phyloP scores from a whole-genome alignment of 1,140 invertebrate genomes.

The Grapholita molesta region DNA sequence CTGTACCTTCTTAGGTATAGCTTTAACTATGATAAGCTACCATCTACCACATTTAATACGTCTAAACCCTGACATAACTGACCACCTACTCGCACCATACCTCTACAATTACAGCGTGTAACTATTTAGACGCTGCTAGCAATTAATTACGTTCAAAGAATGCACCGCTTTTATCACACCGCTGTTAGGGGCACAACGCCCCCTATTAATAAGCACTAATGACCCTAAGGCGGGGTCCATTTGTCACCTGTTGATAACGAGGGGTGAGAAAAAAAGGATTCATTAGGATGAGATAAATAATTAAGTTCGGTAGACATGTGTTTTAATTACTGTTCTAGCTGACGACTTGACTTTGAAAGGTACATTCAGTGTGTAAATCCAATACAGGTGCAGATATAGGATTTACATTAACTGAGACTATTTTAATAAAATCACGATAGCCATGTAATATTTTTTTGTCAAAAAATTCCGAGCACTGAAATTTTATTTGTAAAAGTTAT shows the following conservation, averaged over 20 bases:
- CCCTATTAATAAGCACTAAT: constrained; percentile 56
- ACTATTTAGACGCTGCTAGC: neutral
- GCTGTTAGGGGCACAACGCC: constrained; percentile 39
- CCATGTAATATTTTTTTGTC: no score
- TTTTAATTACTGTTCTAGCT: neutral
- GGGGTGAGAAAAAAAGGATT: constrained; percentile 3
- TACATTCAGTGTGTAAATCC: no score
- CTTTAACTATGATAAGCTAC: neutral
- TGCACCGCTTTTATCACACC: neutral
- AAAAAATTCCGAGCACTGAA: no score
- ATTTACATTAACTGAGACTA: no score
- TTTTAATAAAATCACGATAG: no score
- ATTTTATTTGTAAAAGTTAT: no score
- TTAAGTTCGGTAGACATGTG: neutral
- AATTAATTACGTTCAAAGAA: constrained; percentile 11
- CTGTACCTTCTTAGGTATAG: no score
- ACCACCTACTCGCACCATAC: neutral
- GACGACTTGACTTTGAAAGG: neutral
- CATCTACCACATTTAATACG: neutral
- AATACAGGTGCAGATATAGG: no score
- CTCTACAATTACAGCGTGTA: neutral
- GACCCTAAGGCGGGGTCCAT: constrained; percentile 49
- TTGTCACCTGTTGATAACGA: constrained; percentile 58
- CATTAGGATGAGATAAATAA: neutral
- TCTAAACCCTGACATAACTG: neutral